phyloP scores from a whole-genome alignment of 2,888 invertebrate species.

The Parnassius apollo region DNA sequence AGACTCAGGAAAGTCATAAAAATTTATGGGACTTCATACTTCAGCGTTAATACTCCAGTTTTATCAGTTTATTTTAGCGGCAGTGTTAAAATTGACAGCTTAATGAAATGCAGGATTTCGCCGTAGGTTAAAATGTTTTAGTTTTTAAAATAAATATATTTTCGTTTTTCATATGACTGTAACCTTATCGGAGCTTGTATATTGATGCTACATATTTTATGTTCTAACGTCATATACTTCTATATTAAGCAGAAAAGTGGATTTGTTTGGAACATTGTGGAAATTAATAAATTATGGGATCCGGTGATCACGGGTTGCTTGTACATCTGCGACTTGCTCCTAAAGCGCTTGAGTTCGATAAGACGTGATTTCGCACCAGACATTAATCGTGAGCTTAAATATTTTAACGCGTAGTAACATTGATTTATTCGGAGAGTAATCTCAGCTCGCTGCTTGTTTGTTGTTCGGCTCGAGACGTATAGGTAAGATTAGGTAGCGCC shows the following conservation, averaged over 20 bases:
- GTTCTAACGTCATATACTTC: constrained; percentile 10
- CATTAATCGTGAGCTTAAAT: constrained; percentile 80
- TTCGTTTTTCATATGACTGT: background rate
- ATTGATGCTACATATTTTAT: constrained; percentile 2
- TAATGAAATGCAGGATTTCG: constrained; percentile 11
- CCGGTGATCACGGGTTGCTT: constrained; percentile 42
- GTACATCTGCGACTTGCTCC: constrained; percentile 48
- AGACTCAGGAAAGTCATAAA: constrained; percentile 21
- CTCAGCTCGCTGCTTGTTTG: constrained; percentile 78
- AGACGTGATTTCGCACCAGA: constrained; percentile 60
- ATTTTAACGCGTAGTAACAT: constrained; percentile 81
- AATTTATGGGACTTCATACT: constrained; percentile 21
- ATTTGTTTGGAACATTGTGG: constrained; percentile 38
- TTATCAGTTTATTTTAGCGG: constrained; percentile 13
- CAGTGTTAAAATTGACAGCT: constrained; percentile 15
- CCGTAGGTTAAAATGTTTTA: constrained; percentile 8
- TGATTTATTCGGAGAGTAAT: constrained; percentile 79
- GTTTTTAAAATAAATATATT: background rate
- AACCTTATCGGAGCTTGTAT: constrained; percentile 11
- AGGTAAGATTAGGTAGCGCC: constrained; percentile 69
- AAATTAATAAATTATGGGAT: constrained; percentile 46
- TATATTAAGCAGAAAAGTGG: constrained; percentile 11
- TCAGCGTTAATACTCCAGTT: constrained; percentile 20
- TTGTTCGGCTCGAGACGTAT: constrained; percentile 75
- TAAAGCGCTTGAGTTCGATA: constrained; percentile 54